These are phyloP conservation scores for Neosilurus mollespiculum DNA, from an alignment of 2,797 vertebrate genomes.

Conservation along the genomic window DNA sequence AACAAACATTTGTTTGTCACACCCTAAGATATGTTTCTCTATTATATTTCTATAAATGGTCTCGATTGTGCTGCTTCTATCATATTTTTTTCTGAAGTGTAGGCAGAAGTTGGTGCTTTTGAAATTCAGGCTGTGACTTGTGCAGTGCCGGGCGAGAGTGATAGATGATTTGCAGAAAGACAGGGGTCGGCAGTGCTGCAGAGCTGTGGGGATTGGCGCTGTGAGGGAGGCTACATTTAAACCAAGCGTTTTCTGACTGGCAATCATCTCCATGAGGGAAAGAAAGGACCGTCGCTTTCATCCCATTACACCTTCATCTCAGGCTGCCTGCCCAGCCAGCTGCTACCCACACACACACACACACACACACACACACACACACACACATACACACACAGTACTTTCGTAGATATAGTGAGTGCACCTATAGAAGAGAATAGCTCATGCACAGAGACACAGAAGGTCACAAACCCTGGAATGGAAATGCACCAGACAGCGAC, in stretches of 20 bases:
- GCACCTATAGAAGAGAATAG: conserved; percentile 34
- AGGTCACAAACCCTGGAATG: conserved; percentile 27
- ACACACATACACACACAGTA: neutral
- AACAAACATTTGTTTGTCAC: conserved; percentile 42
- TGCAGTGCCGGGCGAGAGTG: conserved; percentile 20
- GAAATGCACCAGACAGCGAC: conserved; percentile 20
- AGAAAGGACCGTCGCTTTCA: conserved; percentile 56
- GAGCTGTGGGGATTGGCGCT: conserved; percentile 51
- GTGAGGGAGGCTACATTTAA: conserved; percentile 48
- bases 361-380: conserved; percentile 1
- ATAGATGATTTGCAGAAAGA: conserved; percentile 51
- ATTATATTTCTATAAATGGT: neutral
- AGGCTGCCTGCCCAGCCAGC: conserved; percentile 55
- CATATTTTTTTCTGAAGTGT: neutral
- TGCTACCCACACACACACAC: conserved; percentile 55
- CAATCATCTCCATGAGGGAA: conserved; percentile 58
- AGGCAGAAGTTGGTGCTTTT: conserved; percentile 20
- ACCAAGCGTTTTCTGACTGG: conserved; percentile 54
- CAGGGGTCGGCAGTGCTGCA: conserved; percentile 38
- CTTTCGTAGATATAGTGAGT: conserved; percentile 21
- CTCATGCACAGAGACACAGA: conserved; percentile 17
- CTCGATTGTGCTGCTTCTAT: conserved; percentile 6
- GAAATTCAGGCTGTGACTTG: conserved; percentile 24
- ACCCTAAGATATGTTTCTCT: neutral
- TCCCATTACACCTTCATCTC: conserved; percentile 62